A percentile compares a stretch with the other conserved stretches of the same genome.
Conservation (phyloP, 2,113 vertebrate species). For the Tachycineta bicolor region DNA sequence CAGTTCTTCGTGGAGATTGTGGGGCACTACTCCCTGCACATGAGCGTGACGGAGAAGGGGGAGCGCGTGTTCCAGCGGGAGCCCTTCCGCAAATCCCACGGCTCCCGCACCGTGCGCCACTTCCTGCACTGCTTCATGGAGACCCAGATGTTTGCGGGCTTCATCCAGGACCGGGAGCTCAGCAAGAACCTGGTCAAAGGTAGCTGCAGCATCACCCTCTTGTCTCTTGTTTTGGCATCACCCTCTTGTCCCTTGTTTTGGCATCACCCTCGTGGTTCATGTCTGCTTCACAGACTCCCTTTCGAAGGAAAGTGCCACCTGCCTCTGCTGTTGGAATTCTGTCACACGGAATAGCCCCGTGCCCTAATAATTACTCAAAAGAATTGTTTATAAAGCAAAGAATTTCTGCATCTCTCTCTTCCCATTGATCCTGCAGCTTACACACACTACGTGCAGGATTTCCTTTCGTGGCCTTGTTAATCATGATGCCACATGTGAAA, state of each 20-base stretch:
- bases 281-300: not conserved
- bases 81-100: constrained; percentile 88
- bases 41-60: constrained; percentile 82
- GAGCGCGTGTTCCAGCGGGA: constrained; percentile 88
- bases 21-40: constrained; percentile 93
- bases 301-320: fast-evolving
- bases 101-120: constrained; percentile 86
- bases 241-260: too few relatives aligned
- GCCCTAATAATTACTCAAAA: not conserved
- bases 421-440: not conserved
- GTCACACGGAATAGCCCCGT: fast-evolving
- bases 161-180: constrained; percentile 95
- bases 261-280: not conserved
- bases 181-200: constrained; percentile 87
- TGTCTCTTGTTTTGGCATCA: too few relatives aligned
- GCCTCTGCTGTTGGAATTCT: not conserved
- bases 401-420: not conserved
- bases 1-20: constrained; percentile 93
- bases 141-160: constrained; percentile 97
- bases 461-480: not conserved
- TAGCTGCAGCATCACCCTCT: constrained; percentile 20
- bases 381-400: not conserved
- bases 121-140: constrained; percentile 98
- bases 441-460: not conserved
- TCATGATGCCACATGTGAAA: not conserved